These are phyloP conservation scores for Neoseiulus cucumeris DNA, from an alignment of 1,140 invertebrate genomes.

Conservation along the genomic window DNA sequence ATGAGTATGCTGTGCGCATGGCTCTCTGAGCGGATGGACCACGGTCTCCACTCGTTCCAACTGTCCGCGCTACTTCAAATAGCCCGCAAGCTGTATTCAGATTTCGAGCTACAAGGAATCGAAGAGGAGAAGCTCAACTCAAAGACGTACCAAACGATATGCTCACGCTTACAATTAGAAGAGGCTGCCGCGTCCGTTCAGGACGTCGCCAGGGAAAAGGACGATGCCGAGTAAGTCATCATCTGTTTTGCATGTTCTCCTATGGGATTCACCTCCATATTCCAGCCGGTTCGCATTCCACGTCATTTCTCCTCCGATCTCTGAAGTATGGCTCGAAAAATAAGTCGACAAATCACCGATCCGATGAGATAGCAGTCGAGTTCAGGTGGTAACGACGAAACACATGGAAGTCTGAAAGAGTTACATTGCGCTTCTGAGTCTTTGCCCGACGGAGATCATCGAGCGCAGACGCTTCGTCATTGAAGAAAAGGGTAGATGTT, in stretches of 20 bases:
- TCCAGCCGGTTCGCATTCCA: conserved; percentile 19
- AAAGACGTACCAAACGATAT: conserved; percentile 82
- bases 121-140: conserved; percentile 94
- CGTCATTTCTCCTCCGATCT: no score
- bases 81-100: conserved; percentile 91
- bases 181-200: conserved; percentile 79
- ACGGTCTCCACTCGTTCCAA: conserved; percentile 86
- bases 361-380: no score
- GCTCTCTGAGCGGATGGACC: conserved; percentile 78
- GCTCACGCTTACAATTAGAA: conserved; percentile 81
- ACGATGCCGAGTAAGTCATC: conserved; percentile 24
- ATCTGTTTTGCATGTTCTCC: conserved; percentile 21
- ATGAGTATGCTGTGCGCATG: conserved; percentile 83
- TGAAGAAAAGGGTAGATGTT: no score
- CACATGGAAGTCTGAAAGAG: no score
- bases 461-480: no score
- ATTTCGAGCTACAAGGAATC: conserved; percentile 96
- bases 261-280: conserved; percentile 23
- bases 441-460: no score
- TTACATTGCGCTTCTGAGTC: no score
- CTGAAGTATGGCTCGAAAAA: no score
- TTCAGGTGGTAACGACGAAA: no score
- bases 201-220: conserved; percentile 47
- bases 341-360: no score
- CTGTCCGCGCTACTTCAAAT: conserved; percentile 89